phyloP scores from a whole-genome alignment of 2,113 vertebrate genomes.

The Lutjanus erythropterus region DNA sequence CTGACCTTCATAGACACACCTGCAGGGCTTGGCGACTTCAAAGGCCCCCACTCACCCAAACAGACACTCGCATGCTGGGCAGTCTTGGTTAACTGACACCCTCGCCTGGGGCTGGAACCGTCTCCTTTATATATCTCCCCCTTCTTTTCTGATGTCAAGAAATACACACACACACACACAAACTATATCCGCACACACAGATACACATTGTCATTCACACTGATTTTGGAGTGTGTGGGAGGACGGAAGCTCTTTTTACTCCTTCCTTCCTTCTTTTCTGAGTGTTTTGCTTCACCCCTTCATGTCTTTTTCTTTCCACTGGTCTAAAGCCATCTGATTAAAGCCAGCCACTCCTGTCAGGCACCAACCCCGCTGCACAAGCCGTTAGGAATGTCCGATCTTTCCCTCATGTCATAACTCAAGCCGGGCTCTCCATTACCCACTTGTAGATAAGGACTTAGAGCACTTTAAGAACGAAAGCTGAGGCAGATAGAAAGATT shows the following conservation, averaged over 20 bases:
- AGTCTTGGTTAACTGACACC: slow-evolving; percentile 77
- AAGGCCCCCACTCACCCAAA: slow-evolving; percentile 74
- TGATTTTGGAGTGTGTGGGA: slow-evolving; percentile 52
- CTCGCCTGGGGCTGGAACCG: slow-evolving; percentile 67
- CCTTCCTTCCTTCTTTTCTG: slow-evolving; percentile 51
- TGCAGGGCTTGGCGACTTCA: slow-evolving; percentile 81
- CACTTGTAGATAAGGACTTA: slow-evolving; percentile 71
- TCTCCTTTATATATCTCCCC: slow-evolving; percentile 51
- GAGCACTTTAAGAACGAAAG: slow-evolving; percentile 67
- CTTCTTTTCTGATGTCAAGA: slow-evolving; percentile 22
- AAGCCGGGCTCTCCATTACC: slow-evolving; percentile 73
- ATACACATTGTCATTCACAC: slow-evolving; percentile 53
- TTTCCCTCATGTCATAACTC: slow-evolving; percentile 74
- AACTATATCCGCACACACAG: slow-evolving; percentile 26
- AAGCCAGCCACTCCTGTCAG: slow-evolving; percentile 78
- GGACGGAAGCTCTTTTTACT: slow-evolving; percentile 40
- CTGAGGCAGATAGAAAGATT: slow-evolving; percentile 66
- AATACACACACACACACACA: slow-evolving; percentile 25
- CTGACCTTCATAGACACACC: slow-evolving; percentile 82
- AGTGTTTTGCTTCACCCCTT: slow-evolving; percentile 55
- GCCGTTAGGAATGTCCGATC: slow-evolving; percentile 75
- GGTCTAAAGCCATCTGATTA: slow-evolving; percentile 74
- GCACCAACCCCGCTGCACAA: slow-evolving; percentile 72
- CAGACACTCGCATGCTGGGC: slow-evolving; percentile 76
- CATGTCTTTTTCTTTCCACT: slow-evolving; percentile 64